Evolutionary conservation across 1,140 invertebrate species (phyloP), one percentile per base, ranked within the genome.

Genomic region (Drosophila ohnishii): DNA sequence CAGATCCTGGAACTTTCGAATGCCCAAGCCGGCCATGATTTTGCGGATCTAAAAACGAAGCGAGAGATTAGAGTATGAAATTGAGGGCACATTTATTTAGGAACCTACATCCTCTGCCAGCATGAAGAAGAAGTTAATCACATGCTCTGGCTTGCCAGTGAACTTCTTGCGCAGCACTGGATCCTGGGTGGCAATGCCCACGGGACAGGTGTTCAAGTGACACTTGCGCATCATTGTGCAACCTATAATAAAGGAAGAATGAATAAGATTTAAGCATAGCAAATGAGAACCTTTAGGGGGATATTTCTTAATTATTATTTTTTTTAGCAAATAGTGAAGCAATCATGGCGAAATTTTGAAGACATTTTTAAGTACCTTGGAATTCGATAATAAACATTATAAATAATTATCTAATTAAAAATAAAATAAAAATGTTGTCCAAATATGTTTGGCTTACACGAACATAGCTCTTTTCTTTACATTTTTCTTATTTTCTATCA

Each of bases 151-250:
- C 90, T 98, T 98, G 32, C 99, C 99, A 25, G 96, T 96, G 93
- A 99, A 99, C 92, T 99, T 99, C 89, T 98, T 97, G 25, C 99
- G 93, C 19, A 99, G 92, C 14, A 96, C 94, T 0, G 98, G 98
- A 94, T 99, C 99, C 93, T 98, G 98, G 1, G 99, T 99, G 3
- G 98, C 98, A 85, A 99, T 97, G 69, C 99, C 99, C 57, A 99
- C 99, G 0, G 99, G 99, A 90, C 99, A 99, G 28, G 99, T 99
- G 92, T 99, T 99, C 62, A 99, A 93, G 92, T 99, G 99, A 92
- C 99, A 99, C 92, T 99, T 99, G 56, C 99, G 94, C 99, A 99
- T 99, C 99, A 99, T 99, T 8, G 98, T 99, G 90, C 99, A 99
- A 10, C 99, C 93, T 94, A 59, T 0, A 3, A 16, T 9, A 3